These are phyloP conservation scores for Chauna torquata DNA, from an alignment of 2,113 vertebrate genomes.

Conservation along the genomic window DNA sequence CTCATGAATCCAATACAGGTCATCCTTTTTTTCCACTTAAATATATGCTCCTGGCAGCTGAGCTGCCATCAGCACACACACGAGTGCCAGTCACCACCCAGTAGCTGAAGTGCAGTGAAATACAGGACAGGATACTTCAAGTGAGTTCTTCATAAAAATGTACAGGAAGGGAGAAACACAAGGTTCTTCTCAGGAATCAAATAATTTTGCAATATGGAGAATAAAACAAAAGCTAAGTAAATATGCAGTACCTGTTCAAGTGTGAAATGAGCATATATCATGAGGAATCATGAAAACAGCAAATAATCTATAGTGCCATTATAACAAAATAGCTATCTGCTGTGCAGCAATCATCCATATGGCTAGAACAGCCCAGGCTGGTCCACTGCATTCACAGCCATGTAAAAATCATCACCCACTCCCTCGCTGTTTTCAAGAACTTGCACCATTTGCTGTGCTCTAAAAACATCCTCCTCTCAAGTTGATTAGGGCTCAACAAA, in stretches of 20 bases:
- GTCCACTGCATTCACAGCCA: not conserved
- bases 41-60: not conserved
- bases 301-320: not conserved
- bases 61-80: not conserved
- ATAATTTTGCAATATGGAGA: not conserved
- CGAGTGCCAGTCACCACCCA: rapidly evolving
- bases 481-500: not conserved
- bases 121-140: not conserved
- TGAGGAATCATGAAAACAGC: not conserved
- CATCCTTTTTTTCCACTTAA: not conserved
- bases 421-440: not conserved
- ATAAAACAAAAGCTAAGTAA: not conserved
- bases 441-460: not conserved
- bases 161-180: not conserved
- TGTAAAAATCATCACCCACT: rapidly evolving
- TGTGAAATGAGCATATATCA: rapidly evolving
- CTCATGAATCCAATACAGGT: rapidly evolving
- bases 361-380: not conserved
- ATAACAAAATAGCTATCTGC: not conserved
- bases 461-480: not conserved
- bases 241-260: not conserved
- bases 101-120: not conserved
- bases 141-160: not conserved
- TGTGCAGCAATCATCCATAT: rapidly evolving
- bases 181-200: not conserved